A percentile compares a stretch with the other conserved stretches of the same genome.
Conservation (phyloP, 2,888 invertebrate species). For the Plusia festucae region DNA sequence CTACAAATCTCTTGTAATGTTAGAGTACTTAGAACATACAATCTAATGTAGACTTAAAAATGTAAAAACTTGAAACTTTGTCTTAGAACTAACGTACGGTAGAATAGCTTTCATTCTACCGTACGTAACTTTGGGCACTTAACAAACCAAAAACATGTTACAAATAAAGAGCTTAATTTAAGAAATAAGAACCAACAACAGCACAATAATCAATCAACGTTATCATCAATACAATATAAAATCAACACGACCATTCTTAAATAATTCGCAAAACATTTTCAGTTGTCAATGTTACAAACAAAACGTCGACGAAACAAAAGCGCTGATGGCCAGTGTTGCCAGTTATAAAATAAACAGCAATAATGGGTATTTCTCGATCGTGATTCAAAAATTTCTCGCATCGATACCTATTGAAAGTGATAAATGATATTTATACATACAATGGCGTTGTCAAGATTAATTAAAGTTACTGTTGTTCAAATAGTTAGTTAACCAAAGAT, state of each 20-base stretch:
- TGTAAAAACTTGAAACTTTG: not conserved
- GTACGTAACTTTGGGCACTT: not conserved
- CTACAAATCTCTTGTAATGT: not conserved
- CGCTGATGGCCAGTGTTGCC: slow-evolving; percentile 69
- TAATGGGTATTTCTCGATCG: slow-evolving; percentile 67
- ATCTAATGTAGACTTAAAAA: not conserved
- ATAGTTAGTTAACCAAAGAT: slow-evolving; percentile 85
- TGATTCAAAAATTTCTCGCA: slow-evolving; percentile 75
- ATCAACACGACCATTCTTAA: slow-evolving; percentile 47
- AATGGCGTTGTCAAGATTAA: slow-evolving; percentile 86
- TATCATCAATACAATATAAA: slow-evolving; percentile 38
- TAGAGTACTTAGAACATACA: not conserved
- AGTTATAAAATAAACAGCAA: slow-evolving; percentile 65
- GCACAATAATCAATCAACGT: slow-evolving; percentile 40
- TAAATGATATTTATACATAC: slow-evolving; percentile 83
- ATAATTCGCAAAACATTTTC: slow-evolving; percentile 58
- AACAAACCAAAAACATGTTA: not conserved
- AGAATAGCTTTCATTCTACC: too few relatives aligned
- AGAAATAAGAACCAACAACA: slow-evolving; percentile 39
- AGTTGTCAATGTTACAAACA: slow-evolving; percentile 65
- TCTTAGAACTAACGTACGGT: too few relatives aligned
- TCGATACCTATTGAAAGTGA: slow-evolving; percentile 80
- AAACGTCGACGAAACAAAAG: slow-evolving; percentile 67
- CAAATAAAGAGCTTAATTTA: slow-evolving; percentile 2
- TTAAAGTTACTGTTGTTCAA: slow-evolving; percentile 85